Conservation (phyloP, 2,888 invertebrate species). For the Campaea margaritaria region DNA sequence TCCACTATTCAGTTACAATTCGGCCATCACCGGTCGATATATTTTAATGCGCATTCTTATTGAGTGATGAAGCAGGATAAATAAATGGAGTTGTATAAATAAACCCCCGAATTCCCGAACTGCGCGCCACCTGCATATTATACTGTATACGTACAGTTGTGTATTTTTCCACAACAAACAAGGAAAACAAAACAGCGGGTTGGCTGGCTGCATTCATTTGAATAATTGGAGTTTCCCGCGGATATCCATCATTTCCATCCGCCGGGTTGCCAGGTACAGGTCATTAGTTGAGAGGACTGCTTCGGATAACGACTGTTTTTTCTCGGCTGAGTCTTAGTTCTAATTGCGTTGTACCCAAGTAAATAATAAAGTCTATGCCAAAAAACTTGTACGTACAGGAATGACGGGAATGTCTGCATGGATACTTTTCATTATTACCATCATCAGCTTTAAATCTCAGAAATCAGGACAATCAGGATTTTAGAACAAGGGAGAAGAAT, state of each 20-base stretch:
- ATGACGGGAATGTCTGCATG: too few relatives aligned
- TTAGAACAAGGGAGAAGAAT: too few relatives aligned
- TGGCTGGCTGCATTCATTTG: conserved; percentile 67
- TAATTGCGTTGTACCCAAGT: background rate
- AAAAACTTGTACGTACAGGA: too few relatives aligned
- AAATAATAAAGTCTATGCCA: background rate
- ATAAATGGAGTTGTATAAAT: conserved; percentile 3
- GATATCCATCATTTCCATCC: conserved; percentile 64
- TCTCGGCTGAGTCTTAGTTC: background rate
- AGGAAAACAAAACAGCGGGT: conserved; percentile 39
- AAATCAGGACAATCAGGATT: too few relatives aligned
- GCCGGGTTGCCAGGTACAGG: conserved; percentile 25
- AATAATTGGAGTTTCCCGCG: conserved; percentile 67
- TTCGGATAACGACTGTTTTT: conserved; percentile 5
- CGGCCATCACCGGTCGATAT: background rate
- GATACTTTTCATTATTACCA: too few relatives aligned
- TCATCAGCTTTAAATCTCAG: too few relatives aligned
- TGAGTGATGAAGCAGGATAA: too few relatives aligned
- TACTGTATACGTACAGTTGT: conserved; percentile 9
- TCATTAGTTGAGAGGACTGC: conserved; percentile 24
- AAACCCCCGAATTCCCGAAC: too few relatives aligned
- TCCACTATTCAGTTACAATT: background rate
- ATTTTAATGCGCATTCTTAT: too few relatives aligned
- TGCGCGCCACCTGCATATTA: too few relatives aligned
- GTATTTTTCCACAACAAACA: conserved; percentile 39